Base-by-base conservation (phyloP, 30 jellyfish, hydroid and myxozoan species). In the Calvadosia cruxmelitensis region DNA sequence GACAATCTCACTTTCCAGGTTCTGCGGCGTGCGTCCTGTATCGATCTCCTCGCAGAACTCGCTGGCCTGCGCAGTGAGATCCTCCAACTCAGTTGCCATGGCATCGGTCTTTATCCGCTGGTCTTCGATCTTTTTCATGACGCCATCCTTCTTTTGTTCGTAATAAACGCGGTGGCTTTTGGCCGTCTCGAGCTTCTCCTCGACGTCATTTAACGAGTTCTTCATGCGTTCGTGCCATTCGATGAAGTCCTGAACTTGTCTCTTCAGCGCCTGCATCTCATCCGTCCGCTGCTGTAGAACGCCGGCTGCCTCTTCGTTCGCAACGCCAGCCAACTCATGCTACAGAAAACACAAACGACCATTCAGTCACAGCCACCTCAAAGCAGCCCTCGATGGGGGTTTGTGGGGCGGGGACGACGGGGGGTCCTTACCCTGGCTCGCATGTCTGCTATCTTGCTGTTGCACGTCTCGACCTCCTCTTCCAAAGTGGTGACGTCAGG, bases 401-500 rank as follows among this genome's bases (percentile, higher is more conserved):
- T n/a, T n/a, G n/a, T n/a, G n/a, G n/a, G n/a, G n/a, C n/a, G n/a
- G n/a, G n/a, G n/a, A n/a, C n/a, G n/a, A n/a, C n/a, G n/a, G n/a
- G n/a, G n/a, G n/a, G n/a, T n/a, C n/a, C n/a, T n/a, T n/a, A n/a
- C n/a, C 57, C 57, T 10, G 10, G 20, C 10, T 20, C 20, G 10
- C 57, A 5, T 10, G 10, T 42, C 57, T 10, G 10, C 20, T 10
- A 42, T 42, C 20, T 42, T 42, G 10, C 10, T 5, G 10, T 42
- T 20, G 20, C 10, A 20, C 10, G 57, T 42, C 57, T 42, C 57
- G 10, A 42, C 57, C 20, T 42, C 57, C 20, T 42, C 57, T 42
- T 42, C 57, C 92, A 91, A 66, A 12, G 84, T 85, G 16, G 92
- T 78, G 34, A 83, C 84, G 66, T 91, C 99, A 2, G 99, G 99